A percentile compares a stretch with the other conserved stretches of the same genome.
phyloP scores from a whole-genome alignment of 1,140 invertebrate genomes.

The Papilio glaucus region DNA sequence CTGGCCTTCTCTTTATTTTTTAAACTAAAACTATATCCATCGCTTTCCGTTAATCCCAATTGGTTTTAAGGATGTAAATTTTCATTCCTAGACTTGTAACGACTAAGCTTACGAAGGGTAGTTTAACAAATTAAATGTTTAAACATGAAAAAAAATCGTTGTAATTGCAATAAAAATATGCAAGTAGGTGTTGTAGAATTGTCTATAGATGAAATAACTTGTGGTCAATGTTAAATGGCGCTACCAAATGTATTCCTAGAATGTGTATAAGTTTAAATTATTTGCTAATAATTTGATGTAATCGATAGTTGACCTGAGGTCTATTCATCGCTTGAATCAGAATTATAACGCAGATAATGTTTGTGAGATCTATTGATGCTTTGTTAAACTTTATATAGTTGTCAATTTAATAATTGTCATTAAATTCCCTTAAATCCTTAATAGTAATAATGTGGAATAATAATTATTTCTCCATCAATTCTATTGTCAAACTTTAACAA shows the following conservation, averaged over 20 bases:
- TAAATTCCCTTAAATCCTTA: too few species aligned
- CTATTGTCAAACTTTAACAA: too few species aligned
- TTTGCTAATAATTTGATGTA: not conserved
- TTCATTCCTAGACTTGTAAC: conserved; percentile 3
- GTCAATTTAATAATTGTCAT: too few species aligned
- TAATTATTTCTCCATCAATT: too few species aligned
- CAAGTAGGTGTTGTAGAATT: not conserved
- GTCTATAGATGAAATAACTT: not conserved
- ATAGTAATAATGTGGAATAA: too few species aligned
- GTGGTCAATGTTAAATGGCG: not conserved
- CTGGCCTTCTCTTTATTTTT: not conserved
- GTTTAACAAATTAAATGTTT: conserved; percentile 1
- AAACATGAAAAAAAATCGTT: not conserved
- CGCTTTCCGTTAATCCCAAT: too few species aligned
- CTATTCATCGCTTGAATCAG: too few species aligned
- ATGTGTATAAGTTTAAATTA: not conserved
- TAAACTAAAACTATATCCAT: not conserved
- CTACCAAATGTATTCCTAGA: conserved; percentile 26
- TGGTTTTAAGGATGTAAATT: not conserved
- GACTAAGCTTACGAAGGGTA: not conserved
- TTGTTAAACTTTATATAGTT: too few species aligned
- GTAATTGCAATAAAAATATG: conserved; percentile 17
- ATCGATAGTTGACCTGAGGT: too few species aligned
- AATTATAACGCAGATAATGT: not conserved
- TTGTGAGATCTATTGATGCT: too few species aligned